Evolutionary conservation across 1,140 invertebrate genomes (phyloP).

Genomic region (Fopius arisanus): DNA sequence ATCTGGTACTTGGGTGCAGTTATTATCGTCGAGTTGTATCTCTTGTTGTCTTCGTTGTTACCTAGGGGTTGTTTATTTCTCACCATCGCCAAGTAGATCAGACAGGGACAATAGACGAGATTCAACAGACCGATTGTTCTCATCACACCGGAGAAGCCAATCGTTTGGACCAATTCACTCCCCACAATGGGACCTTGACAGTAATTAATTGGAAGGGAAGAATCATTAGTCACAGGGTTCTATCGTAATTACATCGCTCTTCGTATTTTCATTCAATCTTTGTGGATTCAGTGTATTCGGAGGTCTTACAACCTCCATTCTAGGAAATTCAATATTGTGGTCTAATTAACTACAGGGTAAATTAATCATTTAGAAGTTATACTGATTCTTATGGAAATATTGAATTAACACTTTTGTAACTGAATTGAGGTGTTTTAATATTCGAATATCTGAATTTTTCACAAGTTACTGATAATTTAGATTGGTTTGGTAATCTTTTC

Average conservation of each 20-base stretch:
- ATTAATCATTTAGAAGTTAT: no score
- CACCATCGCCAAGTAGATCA: constrained; percentile 56
- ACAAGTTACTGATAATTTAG: no score
- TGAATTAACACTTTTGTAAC: no score
- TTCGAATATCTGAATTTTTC: no score
- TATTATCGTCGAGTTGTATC: constrained; percentile 49
- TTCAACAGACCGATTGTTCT: constrained; percentile 74
- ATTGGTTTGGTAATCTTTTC: no score
- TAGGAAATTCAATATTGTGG: constrained; percentile 4
- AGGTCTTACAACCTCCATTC: no score
- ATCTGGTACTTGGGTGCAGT: constrained; percentile 44
- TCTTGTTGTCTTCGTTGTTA: constrained; percentile 39
- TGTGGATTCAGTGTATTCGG: no score
- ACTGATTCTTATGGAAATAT: no score
- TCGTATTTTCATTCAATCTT: not conserved
- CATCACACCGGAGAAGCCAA: constrained; percentile 80
- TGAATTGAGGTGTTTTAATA: no score
- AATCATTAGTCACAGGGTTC: not conserved
- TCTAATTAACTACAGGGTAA: no score
- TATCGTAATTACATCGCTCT: not conserved
- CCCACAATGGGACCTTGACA: constrained; percentile 75
- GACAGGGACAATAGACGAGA: constrained; percentile 72
- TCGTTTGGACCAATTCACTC: constrained; percentile 71
- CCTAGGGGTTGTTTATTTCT: constrained; percentile 35
- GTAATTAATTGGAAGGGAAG: constrained; percentile 13